Base-by-base conservation (phyloP, 2,888 invertebrate species). In the Eilema caniola region DNA sequence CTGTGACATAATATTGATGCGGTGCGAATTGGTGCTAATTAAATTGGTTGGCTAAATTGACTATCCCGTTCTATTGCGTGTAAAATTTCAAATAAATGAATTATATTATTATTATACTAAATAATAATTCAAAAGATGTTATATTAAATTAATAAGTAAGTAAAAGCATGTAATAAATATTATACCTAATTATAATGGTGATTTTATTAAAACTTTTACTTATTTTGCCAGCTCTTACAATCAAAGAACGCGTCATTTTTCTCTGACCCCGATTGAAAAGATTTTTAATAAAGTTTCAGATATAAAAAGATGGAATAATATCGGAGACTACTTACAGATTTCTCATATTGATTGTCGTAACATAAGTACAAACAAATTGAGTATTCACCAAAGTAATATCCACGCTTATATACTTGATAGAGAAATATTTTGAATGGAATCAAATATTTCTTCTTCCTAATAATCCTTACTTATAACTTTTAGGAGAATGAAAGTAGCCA, bases 331-430 rank as follows among this genome's bases (percentile, higher is more conserved):
- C 53, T n/a, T n/a, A 47, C 47, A 7, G 47, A 16, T 20, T 47
- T 20, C 53, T 53, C n/a, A 47, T 47, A 47, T 47, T 20, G 53
- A 53, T 53, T 53, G 53, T 53, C 53, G 53, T 53, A 53, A 53
- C 53, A 53, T 53, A 53, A 53, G 53, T n/a, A 53, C 53, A 53
- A 53, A n/a, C 53, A 53, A 53, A 53, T 59, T 59, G 57, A 24
- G 11, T 59, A 59, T 59, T 59, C 57, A 24, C 24, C 25, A 59
- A 24, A 25, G 57, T 25, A 59, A 57, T 57, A 57, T 57, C 57
- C 12, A 59, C 24, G 57, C 57, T 59, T 59, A 59, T 24, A 14
- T 59, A 59, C 16, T 59, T 25, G 25, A 24, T 59, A 25, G 5
- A 24, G 24, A 59, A 24, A 23, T 59, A 59, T 25, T n/a, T 59